phyloP scores from a whole-genome alignment of 2,888 invertebrate genomes.

The Platycheirus rosarum region DNA sequence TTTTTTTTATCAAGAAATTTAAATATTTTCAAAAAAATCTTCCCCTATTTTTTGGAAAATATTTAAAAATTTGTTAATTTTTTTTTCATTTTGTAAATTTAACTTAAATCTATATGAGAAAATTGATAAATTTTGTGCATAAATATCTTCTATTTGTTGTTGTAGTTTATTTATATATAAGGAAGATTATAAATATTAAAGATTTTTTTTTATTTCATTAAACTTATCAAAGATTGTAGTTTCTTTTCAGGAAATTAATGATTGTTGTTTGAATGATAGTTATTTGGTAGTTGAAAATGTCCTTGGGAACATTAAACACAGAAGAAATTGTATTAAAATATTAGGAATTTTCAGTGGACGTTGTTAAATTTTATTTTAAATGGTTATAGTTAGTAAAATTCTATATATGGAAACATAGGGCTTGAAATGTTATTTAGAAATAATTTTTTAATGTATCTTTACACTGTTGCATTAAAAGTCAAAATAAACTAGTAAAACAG shows the following conservation, averaged over 20 bases:
- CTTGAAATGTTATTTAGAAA: too few relatives aligned
- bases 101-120: slow-evolving; percentile 35
- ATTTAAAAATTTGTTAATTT: slow-evolving; percentile 71
- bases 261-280: slow-evolving; percentile 69
- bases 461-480: too few relatives aligned
- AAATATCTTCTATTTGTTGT: slow-evolving; percentile 34
- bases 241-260: slow-evolving; percentile 46
- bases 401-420: too few relatives aligned
- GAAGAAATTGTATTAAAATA: not conserved
- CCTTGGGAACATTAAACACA: too few relatives aligned
- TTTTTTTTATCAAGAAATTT: slow-evolving; percentile 51
- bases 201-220: not conserved
- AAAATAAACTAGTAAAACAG: too few relatives aligned
- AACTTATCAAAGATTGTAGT: slow-evolving; percentile 51
- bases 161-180: slow-evolving; percentile 25
- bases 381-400: too few relatives aligned
- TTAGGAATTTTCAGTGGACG: not conserved
- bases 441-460: too few relatives aligned
- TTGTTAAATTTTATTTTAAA: too few relatives aligned
- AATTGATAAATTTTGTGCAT: slow-evolving; percentile 59
- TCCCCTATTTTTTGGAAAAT: slow-evolving; percentile 80
- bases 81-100: slow-evolving; percentile 14
- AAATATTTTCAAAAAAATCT: slow-evolving; percentile 79
- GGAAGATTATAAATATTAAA: slow-evolving; percentile 27
- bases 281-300: slow-evolving; percentile 49